These are phyloP conservation scores for Engystomops pustulosus DNA, from an alignment of 2,113 vertebrate genomes.

Conservation along the genomic window DNA sequence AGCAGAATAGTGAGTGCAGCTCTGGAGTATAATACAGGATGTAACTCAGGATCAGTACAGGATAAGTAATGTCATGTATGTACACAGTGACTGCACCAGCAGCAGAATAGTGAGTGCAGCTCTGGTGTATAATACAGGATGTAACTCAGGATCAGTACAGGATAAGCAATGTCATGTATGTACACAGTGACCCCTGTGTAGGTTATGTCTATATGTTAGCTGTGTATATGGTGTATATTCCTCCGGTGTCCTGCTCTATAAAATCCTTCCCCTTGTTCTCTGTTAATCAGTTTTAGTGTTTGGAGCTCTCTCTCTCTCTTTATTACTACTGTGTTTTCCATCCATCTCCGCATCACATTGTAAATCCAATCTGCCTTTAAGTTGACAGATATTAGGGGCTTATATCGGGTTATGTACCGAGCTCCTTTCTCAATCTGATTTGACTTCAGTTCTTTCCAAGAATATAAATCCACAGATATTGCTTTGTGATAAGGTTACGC, in stretches of 20 bases:
- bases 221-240: background rate
- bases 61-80: too few species aligned
- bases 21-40: too few species aligned
- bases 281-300: background rate
- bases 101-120: too few species aligned
- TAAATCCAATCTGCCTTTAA: constrained; percentile 10
- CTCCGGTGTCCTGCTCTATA: background rate
- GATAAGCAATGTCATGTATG: background rate
- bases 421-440: constrained; percentile 24
- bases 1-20: too few species aligned
- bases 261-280: too few species aligned
- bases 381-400: constrained; percentile 43
- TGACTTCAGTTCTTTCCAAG: constrained; percentile 19
- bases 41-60: too few species aligned
- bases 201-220: background rate
- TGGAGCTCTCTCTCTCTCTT: background rate
- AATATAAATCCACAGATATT: constrained; percentile 32
- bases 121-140: background rate
- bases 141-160: too few species aligned
- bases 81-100: too few species aligned
- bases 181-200: background rate
- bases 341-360: constrained; percentile 7
- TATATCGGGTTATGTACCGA: constrained; percentile 4
- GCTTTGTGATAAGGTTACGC: constrained; percentile 45
- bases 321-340: constrained; percentile 11